Evolutionary conservation across 2,113 vertebrate species (phyloP).

Genomic region (Apaloderma vittatum): DNA sequence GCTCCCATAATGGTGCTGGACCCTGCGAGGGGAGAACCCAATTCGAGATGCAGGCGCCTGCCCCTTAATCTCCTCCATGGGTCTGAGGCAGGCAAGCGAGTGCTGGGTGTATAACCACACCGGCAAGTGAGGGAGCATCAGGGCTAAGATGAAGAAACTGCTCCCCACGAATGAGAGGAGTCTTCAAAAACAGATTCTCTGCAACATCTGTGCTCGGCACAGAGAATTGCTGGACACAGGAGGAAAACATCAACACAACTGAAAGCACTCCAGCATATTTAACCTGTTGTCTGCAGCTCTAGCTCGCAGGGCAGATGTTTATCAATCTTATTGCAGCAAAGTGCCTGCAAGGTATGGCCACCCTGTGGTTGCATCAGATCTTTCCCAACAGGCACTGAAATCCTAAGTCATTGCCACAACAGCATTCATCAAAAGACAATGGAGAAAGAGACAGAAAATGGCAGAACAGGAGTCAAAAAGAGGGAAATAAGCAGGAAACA

Average conservation of each 20-base stretch:
- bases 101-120: not conserved
- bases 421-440: conserved; percentile 33
- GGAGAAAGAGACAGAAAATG: conserved; percentile 8
- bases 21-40: not conserved
- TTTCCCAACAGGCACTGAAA: conserved; percentile 16
- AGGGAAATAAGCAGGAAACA: not conserved
- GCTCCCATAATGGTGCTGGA: not conserved
- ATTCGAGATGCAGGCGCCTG: not conserved
- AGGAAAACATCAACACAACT: not conserved
- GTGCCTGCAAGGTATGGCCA: not conserved
- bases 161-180: not conserved
- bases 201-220: not conserved
- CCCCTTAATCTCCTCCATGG: not conserved
- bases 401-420: conserved; percentile 21
- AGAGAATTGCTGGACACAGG: not conserved
- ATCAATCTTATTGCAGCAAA: not conserved
- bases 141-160: not conserved
- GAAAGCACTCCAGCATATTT: not conserved
- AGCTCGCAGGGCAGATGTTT: not conserved
- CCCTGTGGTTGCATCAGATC: conserved; percentile 18
- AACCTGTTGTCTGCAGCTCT: not conserved
- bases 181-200: not conserved
- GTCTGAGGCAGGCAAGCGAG: not conserved
- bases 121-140: not conserved
- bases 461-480: not conserved